Base-by-base conservation (phyloP, 2,113 vertebrate species). In the Nyctereutes procyonoides region DNA sequence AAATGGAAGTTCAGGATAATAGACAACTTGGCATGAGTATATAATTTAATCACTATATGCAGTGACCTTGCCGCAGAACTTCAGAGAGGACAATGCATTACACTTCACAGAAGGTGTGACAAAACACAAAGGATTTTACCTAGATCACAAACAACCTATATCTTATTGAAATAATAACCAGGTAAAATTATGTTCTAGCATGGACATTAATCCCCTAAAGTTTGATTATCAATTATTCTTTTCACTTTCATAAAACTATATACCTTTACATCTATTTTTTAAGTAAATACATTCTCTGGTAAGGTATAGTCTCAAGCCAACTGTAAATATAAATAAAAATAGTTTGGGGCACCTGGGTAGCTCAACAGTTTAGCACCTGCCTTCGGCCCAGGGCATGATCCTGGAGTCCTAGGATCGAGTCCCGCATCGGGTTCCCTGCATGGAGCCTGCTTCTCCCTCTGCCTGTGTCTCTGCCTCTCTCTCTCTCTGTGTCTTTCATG, bases 271-370 rank as follows among this genome's bases (percentile, higher is more conserved):
- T 82, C 22, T 86, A 77, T 55, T 89, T 93, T 58, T 87, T 53
- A 81, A 91, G 83, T 91, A 82, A 85, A 91, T 86, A 43, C 17
- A 55, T 8, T 95, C 62, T 83, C 22, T n/a, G 94, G 55, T n/a
- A n/a, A n/a, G n/a, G n/a, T 53, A 30, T 35, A 69, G 16, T 86
- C 26, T 93, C 30, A 53, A 82, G 55, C 43, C 63, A 77, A 81
- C 58, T 69, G 65, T 9, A 58, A 30, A 69, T 65, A 92, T 60
- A 24, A 71, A 30, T 69, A 69, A 84, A 87, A 91, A 85, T 86
- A 4, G 51, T 30, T 87, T 43, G 43, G 43, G 43, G 8, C 43
- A 43, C 43, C 43, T 43, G 43, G 43, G 43, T 43, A 6, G 43
- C 43, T 43, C 43, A 43, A 43, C 43, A 43, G 43, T 43, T 43